Base-by-base conservation (phyloP, 2,797 vertebrate genomes). In the Micrastur ruficollis region DNA sequence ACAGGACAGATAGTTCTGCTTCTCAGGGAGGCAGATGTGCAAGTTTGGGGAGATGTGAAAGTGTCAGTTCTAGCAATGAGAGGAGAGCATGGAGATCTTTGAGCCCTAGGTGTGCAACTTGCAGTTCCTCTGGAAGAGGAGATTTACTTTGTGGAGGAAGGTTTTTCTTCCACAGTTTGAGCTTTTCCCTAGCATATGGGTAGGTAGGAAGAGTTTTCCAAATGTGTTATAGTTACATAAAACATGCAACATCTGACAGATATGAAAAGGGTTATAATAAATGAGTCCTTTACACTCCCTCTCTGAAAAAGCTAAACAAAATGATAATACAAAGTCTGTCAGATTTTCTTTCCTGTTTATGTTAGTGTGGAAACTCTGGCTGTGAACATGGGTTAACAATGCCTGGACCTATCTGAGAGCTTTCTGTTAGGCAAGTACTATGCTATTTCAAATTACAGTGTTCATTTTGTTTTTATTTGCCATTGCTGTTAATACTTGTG, bases 201-300 rank as follows among this genome's bases (percentile, higher is more conserved):
- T 95, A 96, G 92, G 95, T 96, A 97, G 96, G 95, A 97, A 92
- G 92, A 95, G 66, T 94, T 89, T 95, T 81, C 94, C 93, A 91
- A 96, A 94, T 92, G 93, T 92, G 93, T 95, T 94, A 95, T 27
- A 83, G 94, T 97, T 95, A 97, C 86, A 94, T 96, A 94, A 97
- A 95, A 95, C 79, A 80, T 36, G 56, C 78, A 96, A 96, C 96
- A 95, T 96, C 85, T 97, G 94, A 96, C 47, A 82, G 90, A 92
- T 96, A 71, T 0, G 1, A 55, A 72, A 40, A 87, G 79, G 68
- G n/a, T 67, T 96, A 83, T 85, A 80, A 96, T 78, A 96, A 94
- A 82, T 49, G 1, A 82, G 82, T 93, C n/a, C 47, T 89, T 90
- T 91, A 78, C 78, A 56, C 52, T 89, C 49, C 22, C 26, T 76